Conservation (phyloP, 2,113 vertebrate species). For the Pholis gunnellus region DNA sequence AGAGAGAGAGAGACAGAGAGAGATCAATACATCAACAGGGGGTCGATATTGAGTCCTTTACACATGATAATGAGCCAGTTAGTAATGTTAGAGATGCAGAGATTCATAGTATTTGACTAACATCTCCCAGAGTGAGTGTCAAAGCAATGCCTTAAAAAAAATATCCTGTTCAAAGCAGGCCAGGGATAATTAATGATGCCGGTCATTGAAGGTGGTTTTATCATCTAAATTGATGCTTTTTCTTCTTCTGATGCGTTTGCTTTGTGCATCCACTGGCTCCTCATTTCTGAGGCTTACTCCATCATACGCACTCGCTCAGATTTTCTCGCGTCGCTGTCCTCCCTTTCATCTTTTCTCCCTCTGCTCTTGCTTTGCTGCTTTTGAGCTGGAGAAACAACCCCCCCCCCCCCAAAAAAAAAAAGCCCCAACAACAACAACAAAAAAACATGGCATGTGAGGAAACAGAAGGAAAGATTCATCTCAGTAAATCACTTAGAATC, state of each 20-base stretch:
- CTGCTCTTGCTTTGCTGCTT: neutral
- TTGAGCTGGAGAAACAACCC: neutral
- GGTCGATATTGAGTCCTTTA: neutral
- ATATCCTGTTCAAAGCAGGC: conserved; percentile 18
- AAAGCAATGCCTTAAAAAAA: neutral
- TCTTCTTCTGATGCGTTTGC: conserved; percentile 4
- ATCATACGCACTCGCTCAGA: neutral
- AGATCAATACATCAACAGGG: neutral
- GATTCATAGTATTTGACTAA: neutral
- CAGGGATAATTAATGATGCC: neutral
- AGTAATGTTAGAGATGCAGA: neutral
- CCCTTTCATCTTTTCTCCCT: neutral
- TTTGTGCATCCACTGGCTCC: conserved; percentile 9
- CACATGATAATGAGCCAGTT: conserved; percentile 4
- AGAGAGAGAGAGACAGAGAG: neutral
- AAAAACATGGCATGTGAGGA: neutral
- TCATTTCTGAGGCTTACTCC: conserved; percentile 14
- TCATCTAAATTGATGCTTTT: neutral
- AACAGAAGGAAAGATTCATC: neutral
- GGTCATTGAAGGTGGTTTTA: conserved; percentile 8
- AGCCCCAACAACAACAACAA: too few relatives aligned
- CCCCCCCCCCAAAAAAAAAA: too few relatives aligned
- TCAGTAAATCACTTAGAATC: neutral
- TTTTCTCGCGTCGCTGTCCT: neutral
- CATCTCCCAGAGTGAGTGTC: neutral